Evolutionary conservation across 2,888 invertebrate genomes (phyloP), one percentile per base, ranked within the genome.

Genomic region (Nyleta sp.): DNA sequence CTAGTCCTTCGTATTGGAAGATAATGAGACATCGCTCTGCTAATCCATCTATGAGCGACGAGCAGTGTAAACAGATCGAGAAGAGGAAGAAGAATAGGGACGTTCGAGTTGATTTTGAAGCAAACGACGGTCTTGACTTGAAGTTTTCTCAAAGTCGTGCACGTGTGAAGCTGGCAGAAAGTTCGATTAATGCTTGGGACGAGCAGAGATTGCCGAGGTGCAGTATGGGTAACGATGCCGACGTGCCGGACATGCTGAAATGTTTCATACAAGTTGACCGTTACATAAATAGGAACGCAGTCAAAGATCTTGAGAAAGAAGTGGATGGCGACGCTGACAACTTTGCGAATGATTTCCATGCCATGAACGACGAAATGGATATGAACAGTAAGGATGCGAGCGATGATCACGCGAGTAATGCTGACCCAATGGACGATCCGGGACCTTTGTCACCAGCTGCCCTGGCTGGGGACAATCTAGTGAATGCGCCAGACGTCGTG

Each of bases 1-100:
- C 96, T 22, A 97, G 97, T 0, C 97, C 97, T 24, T 92, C 94
- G 46, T 95, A 97, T 91, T 97, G 97, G 97, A 95, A 95, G 84
- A 93, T 95, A 48, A 93, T 93, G 1, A 70, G 50, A 22, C 64
- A 38, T 10, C 64, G 48, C 5, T n/a, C n/a, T n/a, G n/a, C n/a
- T n/a, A n/a, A n/a, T n/a, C n/a, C n/a, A n/a, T n/a, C n/a, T n/a
- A n/a, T n/a, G n/a, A n/a, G n/a, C n/a, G n/a, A 52, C 28, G 7
- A 31, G 8, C 7, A 24, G 2, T n/a, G 11, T 13, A 0, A 62
- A 64, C 3, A 31, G 13, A 20, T 50, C 11, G 62, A 48, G 7
- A 46, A 60, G 11, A 8, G n/a, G 0, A 67, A 83, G 75, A 79
- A 82, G 8, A 82, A 83, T 24, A 84, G 85, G 35, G 83, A 84